Percentiles rank a stretch among this genome's conserved stretches.
These are phyloP conservation scores for Platorchestia sp. DNA, from an alignment of 1,140 invertebrate genomes.

Conservation along the genomic window DNA sequence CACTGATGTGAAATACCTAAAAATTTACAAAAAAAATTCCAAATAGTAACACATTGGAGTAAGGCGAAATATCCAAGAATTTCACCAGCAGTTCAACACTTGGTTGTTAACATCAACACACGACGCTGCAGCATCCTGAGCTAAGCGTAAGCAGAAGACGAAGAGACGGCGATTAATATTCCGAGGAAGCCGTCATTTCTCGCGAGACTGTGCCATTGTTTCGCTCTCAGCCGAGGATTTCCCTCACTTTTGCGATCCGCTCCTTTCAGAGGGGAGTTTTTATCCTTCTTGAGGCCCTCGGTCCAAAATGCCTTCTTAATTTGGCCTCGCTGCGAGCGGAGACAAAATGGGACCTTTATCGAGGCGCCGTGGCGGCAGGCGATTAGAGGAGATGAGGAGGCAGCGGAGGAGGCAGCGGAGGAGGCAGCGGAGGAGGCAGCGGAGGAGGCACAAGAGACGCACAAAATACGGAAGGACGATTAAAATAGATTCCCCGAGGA, in stretches of 20 bases:
- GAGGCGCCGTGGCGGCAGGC: neutral
- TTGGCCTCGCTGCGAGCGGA: conserved; percentile 19
- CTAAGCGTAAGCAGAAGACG: neutral
- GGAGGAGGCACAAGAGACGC: neutral
- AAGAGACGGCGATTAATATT: neutral
- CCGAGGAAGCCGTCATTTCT: conserved; percentile 4
- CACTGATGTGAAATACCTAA: too few species aligned
- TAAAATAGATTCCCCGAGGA: too few species aligned
- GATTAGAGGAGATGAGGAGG: neutral
- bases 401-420: neutral
- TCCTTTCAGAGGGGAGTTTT: conserved; percentile 45
- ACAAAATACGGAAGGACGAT: too few species aligned
- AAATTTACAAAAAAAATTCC: too few species aligned
- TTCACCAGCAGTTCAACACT: neutral
- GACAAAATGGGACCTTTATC: conserved; percentile 46
- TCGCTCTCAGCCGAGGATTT: conserved; percentile 43
- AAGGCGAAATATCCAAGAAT: too few species aligned
- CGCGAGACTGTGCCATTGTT: conserved; percentile 20
- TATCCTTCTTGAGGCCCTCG: conserved; percentile 22
- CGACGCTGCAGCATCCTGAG: neutral
- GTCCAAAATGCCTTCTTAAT: conserved; percentile 55
- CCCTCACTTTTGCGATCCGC: conserved; percentile 54
- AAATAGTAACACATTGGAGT: too few species aligned
- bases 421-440: neutral
- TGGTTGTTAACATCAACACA: neutral